Conservation (phyloP, 2,113 vertebrate species). For the Crotalus horridus region DNA sequence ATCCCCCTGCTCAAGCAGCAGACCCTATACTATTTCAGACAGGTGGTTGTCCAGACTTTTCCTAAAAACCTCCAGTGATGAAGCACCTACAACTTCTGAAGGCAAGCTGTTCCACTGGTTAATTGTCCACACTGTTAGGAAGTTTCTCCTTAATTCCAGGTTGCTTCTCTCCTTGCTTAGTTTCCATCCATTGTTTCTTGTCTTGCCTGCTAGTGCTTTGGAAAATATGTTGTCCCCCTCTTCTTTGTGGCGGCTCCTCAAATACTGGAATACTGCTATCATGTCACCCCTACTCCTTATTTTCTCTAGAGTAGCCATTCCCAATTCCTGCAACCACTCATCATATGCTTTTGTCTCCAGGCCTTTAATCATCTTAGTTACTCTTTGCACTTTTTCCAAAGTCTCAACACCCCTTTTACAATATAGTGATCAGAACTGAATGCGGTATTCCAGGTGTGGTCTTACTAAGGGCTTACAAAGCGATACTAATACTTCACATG, state of each 20-base stretch:
- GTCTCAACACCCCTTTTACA: background rate
- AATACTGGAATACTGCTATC: background rate
- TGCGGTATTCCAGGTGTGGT: background rate
- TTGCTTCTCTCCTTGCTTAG: background rate
- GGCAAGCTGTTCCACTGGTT: background rate
- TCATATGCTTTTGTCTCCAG: background rate
- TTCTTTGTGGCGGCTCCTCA: background rate
- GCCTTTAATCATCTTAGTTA: background rate
- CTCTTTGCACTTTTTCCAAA: background rate
- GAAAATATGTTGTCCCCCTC: background rate
- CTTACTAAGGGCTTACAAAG: background rate
- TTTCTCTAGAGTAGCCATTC: background rate
- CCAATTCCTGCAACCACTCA: background rate
- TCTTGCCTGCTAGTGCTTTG: background rate
- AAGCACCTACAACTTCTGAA: background rate
- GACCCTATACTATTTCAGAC: background rate
- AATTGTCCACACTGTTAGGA: background rate
- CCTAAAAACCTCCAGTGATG: background rate
- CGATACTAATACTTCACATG: background rate
- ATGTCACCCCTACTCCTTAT: background rate
- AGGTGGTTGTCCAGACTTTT: background rate
- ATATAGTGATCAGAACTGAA: background rate
- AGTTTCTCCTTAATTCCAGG: background rate
- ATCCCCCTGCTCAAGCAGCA: background rate
- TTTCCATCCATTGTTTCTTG: background rate